Percentiles rank a stretch among this genome's conserved stretches.
Conservation (phyloP, 2,888 invertebrate genomes). For the Sepioteuthis lessoniana region DNA sequence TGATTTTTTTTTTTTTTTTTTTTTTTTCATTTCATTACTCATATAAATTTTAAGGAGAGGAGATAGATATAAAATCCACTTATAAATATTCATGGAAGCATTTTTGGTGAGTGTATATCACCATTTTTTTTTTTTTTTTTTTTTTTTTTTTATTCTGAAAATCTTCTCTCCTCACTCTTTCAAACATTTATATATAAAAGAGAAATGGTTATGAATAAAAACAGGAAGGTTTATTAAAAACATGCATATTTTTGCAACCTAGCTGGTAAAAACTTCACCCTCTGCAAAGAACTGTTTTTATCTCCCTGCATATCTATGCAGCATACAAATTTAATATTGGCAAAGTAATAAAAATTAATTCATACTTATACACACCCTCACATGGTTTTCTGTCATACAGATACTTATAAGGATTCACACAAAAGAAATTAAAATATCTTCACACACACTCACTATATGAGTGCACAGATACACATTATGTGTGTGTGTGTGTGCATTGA, state of each 20-base stretch:
- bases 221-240: not conserved
- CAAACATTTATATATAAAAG: not conserved
- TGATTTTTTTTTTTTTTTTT: no score
- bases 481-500: not conserved
- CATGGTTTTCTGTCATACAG: not conserved
- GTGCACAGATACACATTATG: no score
- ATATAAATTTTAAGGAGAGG: not conserved
- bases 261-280: not conserved
- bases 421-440: accelerated
- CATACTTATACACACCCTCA: not conserved
- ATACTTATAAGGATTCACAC: not conserved
- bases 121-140: not conserved
- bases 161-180: not conserved
- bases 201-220: not conserved
- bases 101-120: not conserved
- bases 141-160: not conserved
- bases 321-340: not conserved
- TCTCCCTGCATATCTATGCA: not conserved
- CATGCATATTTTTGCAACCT: not conserved
- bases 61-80: not conserved
- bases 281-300: not conserved
- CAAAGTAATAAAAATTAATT: not conserved
- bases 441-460: not conserved
- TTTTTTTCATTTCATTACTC: no score
- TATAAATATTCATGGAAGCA: not conserved